Conservation (phyloP, 2,888 invertebrate species). For the Temnothorax ravouxi region DNA sequence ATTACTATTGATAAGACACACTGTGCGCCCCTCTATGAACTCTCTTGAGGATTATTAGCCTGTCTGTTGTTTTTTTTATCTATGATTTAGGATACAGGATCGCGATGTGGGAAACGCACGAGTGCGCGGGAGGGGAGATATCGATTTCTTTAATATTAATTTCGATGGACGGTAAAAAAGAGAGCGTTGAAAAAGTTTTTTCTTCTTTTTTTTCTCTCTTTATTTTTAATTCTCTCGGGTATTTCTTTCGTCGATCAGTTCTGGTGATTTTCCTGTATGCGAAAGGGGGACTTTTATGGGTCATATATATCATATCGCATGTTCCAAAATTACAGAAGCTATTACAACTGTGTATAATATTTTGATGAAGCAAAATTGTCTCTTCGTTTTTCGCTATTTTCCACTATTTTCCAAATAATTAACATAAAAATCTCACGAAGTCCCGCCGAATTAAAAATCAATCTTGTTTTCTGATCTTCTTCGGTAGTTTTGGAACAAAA, state of each 20-base stretch:
- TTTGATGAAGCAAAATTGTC: background rate
- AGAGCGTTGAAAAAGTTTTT: background rate
- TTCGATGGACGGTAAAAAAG: background rate
- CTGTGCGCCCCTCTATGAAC: conserved; percentile 70
- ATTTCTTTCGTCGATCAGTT: conserved; percentile 16
- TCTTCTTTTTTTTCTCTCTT: background rate
- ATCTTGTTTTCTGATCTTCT: background rate
- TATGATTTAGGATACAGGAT: conserved; percentile 34
- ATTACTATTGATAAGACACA: conserved; percentile 53
- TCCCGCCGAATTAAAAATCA: background rate
- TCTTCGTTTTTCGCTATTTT: background rate
- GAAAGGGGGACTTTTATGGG: conserved; percentile 22
- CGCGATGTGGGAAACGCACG: conserved; percentile 22
- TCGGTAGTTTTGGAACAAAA: conserved; percentile 24
- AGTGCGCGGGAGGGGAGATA: background rate
- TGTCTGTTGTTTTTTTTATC: conserved; percentile 43
- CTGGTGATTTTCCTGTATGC: conserved; percentile 40
- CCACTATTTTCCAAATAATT: background rate
- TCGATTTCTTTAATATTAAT: conserved; percentile 30
- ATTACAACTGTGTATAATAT: background rate
- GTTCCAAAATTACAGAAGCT: conserved; percentile 29
- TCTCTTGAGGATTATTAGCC: conserved; percentile 28
- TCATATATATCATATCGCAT: conserved; percentile 3
- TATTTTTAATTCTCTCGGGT: conserved; percentile 17
- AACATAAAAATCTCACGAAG: background rate